Base-by-base conservation (phyloP, 2,113 vertebrate genomes). In the Leucopsar rothschildi region DNA sequence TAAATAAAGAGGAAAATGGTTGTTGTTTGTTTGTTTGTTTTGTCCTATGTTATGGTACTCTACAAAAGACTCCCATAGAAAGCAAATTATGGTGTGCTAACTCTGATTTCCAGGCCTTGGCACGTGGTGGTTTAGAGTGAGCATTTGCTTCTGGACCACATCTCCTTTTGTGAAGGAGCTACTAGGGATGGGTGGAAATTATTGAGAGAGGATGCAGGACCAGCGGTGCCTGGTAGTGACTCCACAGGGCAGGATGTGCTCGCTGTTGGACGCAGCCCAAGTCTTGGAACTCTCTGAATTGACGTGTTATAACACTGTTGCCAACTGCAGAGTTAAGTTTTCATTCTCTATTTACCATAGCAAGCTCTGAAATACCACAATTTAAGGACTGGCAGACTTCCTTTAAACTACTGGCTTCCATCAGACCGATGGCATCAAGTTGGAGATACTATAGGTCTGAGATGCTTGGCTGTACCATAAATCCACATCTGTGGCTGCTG, bases 361-460 rank as follows among this genome's bases (percentile, higher is more conserved):
- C 18, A 29, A 39, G 40, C 24, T 73, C 44, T 70, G 20, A 92
- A 81, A 65, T 31, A 44, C 0, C 1, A 5, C 13, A 19, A 10
- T 44, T 23, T 35, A 50, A 47, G 57, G 13, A 5, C 53, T 35
- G 7, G 75, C 22, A 53, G 53, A 6, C 8, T 60, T 82, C 20
- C 11, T 68, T 68, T 55, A 45, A 45, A 28, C 11, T 18, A 0
- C 13, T 87, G 70, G 10, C 25, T 80, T 45, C 52, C 8, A 2
- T 17, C 0, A 0, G 21, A 61, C 17, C 5, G 11, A 0, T 11
- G 12, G 10, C 15, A 31, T 81, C 39, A 52, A 2, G 8, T 23
- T 55, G 42, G 42, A 69, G 45, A n/a, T 42, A 15, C 40, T 42
- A 15, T 42, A 42, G 40, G 44, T 40, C 40, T 91, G 53, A 40